Evolutionary conservation across 1,140 invertebrate species (phyloP).

Genomic region (Ganaspis sp.): DNA sequence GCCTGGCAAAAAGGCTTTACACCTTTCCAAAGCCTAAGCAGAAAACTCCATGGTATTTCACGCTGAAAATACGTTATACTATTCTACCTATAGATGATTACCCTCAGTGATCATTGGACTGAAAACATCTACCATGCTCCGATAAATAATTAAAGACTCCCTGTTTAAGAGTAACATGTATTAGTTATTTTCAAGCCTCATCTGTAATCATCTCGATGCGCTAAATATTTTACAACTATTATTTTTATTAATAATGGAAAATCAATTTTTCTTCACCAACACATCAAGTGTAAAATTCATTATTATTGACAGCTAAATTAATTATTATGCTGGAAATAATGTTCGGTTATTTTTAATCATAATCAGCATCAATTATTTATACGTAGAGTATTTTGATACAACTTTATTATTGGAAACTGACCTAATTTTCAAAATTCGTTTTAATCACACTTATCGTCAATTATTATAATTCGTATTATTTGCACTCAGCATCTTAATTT

Average conservation of each 20-base stretch:
- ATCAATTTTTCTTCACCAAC: background rate
- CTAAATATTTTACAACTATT: background rate
- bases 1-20: constrained; percentile 16
- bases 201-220: background rate
- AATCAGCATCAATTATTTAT: background rate
- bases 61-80: background rate
- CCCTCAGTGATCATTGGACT: constrained; percentile 17
- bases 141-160: constrained; percentile 20
- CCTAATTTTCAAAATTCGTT: too few species aligned
- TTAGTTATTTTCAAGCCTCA: background rate
- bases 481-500: too few species aligned
- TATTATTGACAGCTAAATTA: background rate
- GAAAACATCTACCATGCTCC: constrained; percentile 18
- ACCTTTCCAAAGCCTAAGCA: constrained; percentile 22
- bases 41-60: constrained; percentile 14
- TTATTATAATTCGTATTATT: too few species aligned
- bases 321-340: background rate
- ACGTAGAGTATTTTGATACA: too few species aligned
- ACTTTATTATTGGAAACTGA: too few species aligned
- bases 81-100: constrained; percentile 21
- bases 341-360: background rate
- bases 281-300: background rate
- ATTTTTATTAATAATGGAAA: constrained; percentile 11
- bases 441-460: too few species aligned
- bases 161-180: background rate